Conservation (phyloP, 2,888 invertebrate species). For the Thymelicus sylvestris region DNA sequence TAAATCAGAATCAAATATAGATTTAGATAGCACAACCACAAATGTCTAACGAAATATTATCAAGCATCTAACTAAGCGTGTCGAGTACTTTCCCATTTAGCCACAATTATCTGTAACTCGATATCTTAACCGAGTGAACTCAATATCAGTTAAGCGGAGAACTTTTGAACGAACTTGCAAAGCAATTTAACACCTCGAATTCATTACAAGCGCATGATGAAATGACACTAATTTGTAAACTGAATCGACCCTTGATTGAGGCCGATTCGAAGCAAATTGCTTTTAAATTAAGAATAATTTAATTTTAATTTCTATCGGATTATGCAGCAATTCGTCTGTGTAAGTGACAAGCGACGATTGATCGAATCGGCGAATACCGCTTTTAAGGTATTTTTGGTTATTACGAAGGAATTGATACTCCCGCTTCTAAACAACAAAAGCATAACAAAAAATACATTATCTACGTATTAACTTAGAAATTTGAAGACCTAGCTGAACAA, state of each 20-base stretch:
- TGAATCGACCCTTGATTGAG: slow-evolving; percentile 8
- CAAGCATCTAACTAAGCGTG: not conserved
- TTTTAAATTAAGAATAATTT: slow-evolving; percentile 1
- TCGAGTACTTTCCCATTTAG: slow-evolving; percentile 14
- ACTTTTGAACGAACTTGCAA: slow-evolving; percentile 19
- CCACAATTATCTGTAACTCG: slow-evolving; percentile 15
- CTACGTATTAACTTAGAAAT: too few species aligned
- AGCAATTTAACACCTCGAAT: slow-evolving; percentile 23
- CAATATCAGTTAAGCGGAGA: slow-evolving; percentile 24
- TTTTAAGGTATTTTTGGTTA: too few species aligned
- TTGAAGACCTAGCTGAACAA: too few species aligned
- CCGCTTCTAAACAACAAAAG: too few species aligned
- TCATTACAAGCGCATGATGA: slow-evolving; percentile 9
- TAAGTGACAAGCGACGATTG: not conserved
- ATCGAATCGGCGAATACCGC: too few species aligned
- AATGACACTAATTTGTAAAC: slow-evolving; percentile 17
- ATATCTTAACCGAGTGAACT: slow-evolving; percentile 16
- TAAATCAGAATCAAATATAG: too few species aligned
- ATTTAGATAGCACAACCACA: too few species aligned
- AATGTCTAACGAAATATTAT: too few species aligned
- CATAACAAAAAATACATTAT: too few species aligned
- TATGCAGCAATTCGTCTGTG: not conserved
- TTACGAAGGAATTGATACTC: too few species aligned
- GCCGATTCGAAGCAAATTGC: slow-evolving; percentile 3
- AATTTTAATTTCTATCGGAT: not conserved